Evolutionary conservation across 2,888 invertebrate genomes (phyloP).

Genomic region (Trissolcus japonicus): DNA sequence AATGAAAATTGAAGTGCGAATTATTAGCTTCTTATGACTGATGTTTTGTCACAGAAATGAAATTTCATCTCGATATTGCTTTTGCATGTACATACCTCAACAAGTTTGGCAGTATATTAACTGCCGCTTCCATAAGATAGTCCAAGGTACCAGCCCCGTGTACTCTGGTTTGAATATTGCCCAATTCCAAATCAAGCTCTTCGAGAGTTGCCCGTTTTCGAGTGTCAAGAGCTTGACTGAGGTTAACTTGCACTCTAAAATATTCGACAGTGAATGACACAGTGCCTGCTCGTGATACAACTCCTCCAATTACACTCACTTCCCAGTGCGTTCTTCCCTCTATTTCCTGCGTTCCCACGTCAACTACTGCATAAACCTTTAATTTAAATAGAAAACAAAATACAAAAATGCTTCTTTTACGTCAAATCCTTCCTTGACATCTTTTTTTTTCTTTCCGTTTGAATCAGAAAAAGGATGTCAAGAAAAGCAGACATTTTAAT

Average conservation of each 20-base stretch:
- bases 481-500: no score
- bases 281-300: constrained; percentile 84
- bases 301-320: constrained; percentile 81
- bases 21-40: neutral
- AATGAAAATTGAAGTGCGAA: no score
- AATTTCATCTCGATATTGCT: neutral
- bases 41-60: neutral
- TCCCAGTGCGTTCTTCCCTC: constrained; percentile 89
- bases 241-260: constrained; percentile 82
- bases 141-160: constrained; percentile 92
- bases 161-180: constrained; percentile 89
- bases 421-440: no score
- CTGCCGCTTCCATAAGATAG: constrained; percentile 86
- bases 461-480: no score
- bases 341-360: constrained; percentile 88
- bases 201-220: constrained; percentile 84
- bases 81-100: constrained; percentile 77
- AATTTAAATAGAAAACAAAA: constrained; percentile 9
- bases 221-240: constrained; percentile 88
- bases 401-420: neutral
- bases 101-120: constrained; percentile 90
- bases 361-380: constrained; percentile 80
- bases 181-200: constrained; percentile 86
- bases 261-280: constrained; percentile 88
- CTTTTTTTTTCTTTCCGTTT: no score